Percentiles rank a stretch among this genome's conserved stretches.
Evolutionary conservation across 2,113 vertebrate species (phyloP).

Genomic region (Nothoprocta pentlandii): DNA sequence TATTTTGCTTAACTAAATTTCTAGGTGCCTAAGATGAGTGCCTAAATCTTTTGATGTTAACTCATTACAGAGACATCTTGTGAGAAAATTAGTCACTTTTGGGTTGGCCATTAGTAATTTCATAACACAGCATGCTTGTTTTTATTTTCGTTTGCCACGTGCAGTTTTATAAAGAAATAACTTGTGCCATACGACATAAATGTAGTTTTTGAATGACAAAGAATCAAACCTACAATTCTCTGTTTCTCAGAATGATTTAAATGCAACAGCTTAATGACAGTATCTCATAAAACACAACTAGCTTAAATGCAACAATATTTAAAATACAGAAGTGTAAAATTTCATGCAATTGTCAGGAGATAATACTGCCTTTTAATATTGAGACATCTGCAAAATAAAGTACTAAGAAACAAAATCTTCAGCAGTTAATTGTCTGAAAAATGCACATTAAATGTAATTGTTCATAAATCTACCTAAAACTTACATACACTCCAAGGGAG

Average conservation of each 20-base stretch:
- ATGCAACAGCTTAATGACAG: not conserved
- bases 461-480: not conserved
- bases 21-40: not conserved
- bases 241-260: not conserved
- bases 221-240: not conserved
- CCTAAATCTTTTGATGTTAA: conserved; percentile 15
- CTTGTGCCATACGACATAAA: not conserved
- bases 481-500: not conserved
- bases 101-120: not conserved
- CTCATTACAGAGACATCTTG: not conserved
- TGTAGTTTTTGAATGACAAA: not conserved
- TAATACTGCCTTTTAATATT: not conserved
- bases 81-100: not conserved
- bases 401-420: not conserved
- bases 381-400: not conserved
- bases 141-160: not conserved
- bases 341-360: not conserved
- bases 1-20: conserved; percentile 2
- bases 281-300: not conserved
- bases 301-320: not conserved
- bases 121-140: not conserved
- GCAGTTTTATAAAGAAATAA: not conserved
- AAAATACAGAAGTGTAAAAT: not conserved
- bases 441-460: not conserved
- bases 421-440: not conserved